Evolutionary conservation across 92 coral and sea anemone genomes (phyloP).

Genomic region (Porites divaricata): DNA sequence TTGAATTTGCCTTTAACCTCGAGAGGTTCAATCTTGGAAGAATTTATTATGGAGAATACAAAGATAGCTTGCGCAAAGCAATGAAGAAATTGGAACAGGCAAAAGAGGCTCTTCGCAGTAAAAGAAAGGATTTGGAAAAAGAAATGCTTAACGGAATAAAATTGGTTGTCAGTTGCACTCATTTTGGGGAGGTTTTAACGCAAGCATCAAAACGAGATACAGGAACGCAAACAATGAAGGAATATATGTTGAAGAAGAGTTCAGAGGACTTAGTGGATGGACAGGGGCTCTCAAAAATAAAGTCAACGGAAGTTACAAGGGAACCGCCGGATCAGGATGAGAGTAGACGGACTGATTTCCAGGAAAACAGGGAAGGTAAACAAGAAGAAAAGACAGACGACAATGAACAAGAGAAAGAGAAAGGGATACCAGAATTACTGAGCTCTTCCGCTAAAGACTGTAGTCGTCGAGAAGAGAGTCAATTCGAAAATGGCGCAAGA

Average conservation of each 20-base stretch:
- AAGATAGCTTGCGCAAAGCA: constrained; percentile 71
- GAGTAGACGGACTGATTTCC: neutral
- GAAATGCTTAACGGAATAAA: constrained; percentile 53
- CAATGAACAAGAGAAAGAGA: neutral
- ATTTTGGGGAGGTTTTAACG: constrained; percentile 32
- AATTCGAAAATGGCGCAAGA: neutral
- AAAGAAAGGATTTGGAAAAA: constrained; percentile 60
- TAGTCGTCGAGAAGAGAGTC: neutral
- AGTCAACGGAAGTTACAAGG: neutral
- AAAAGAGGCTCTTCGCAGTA: constrained; percentile 50
- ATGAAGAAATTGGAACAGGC: constrained; percentile 61
- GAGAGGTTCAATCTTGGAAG: constrained; percentile 92
- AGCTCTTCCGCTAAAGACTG: neutral
- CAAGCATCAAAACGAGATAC: constrained; percentile 1
- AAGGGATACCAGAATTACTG: too few species aligned
- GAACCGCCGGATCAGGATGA: neutral
- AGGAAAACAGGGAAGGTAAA: neutral
- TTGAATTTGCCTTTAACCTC: constrained; percentile 68
- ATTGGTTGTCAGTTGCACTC: constrained; percentile 57
- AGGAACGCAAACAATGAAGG: constrained; percentile 48
- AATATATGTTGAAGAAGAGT: neutral
- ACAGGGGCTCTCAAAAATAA: neutral
- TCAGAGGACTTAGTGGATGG: neutral
- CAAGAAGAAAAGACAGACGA: neutral
- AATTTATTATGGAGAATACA: constrained; percentile 87